These are phyloP conservation scores for Tetraneura akinire DNA, from an alignment of 1,140 invertebrate species.

Conservation along the genomic window DNA sequence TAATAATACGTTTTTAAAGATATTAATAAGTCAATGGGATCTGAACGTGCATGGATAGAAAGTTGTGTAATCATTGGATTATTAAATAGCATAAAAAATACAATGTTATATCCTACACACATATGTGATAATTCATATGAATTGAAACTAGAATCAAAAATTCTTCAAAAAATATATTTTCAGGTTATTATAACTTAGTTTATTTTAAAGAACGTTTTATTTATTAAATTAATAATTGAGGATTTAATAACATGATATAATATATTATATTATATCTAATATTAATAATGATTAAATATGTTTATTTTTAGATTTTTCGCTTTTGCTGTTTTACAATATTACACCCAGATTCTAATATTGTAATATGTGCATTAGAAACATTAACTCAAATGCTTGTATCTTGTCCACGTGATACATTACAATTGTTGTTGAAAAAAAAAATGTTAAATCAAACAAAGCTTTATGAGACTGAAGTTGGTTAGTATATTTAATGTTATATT, in stretches of 20 bases:
- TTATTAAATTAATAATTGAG: not conserved
- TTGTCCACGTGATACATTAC: conserved; percentile 23
- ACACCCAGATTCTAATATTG: conserved; percentile 41
- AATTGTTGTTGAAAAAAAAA: conserved; percentile 21
- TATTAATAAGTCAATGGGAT: conserved; percentile 41
- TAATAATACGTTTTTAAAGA: conserved; percentile 1
- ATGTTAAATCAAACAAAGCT: conserved; percentile 48
- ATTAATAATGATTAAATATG: conserved; percentile 13
- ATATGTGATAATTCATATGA: conserved; percentile 27
- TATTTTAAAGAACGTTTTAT: no score
- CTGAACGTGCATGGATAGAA: conserved; percentile 29
- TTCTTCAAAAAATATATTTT: conserved; percentile 44
- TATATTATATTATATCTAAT: not conserved
- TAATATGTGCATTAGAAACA: conserved; percentile 33
- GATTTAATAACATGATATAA: not conserved
- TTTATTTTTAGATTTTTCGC: conserved; percentile 36
- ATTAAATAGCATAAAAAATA: conserved; percentile 52
- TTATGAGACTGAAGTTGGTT: conserved; percentile 51
- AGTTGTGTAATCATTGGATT: conserved; percentile 41
- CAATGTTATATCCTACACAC: conserved; percentile 4
- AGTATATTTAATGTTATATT: conserved; percentile 54
- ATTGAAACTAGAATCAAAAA: conserved; percentile 32
- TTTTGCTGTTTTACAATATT: conserved; percentile 46
- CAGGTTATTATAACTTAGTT: not conserved
- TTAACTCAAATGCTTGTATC: conserved; percentile 58